Conservation (phyloP, 2,113 vertebrate species). For the Dasypus novemcinctus region DNA sequence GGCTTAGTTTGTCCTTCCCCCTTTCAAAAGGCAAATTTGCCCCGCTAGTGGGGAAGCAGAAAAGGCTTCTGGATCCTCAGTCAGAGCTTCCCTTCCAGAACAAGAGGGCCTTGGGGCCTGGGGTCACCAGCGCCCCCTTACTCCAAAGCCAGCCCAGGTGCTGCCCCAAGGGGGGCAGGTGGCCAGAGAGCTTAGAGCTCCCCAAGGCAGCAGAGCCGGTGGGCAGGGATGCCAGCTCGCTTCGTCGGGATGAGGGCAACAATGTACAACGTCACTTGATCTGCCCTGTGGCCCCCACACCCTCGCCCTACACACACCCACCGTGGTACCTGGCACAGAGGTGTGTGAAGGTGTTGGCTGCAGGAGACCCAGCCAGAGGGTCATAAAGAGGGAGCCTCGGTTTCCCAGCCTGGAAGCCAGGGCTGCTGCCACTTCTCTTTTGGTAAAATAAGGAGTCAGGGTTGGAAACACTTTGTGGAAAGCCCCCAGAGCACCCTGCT, state of each 20-base stretch:
- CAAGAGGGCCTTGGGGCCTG: neutral
- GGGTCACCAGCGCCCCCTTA: neutral
- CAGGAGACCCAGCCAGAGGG: neutral
- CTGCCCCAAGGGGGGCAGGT: neutral
- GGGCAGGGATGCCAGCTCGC: neutral
- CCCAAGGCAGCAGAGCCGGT: neutral
- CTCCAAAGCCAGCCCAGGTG: neutral
- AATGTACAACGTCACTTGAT: neutral
- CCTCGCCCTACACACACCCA: neutral
- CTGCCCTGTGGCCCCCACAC: neutral
- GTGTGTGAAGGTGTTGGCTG: neutral
- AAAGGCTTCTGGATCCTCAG: neutral
- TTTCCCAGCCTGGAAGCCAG: neutral
- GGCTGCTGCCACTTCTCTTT: neutral
- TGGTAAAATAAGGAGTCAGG: neutral
- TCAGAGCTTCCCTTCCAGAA: neutral
- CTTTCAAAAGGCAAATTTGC: neutral
- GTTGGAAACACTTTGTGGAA: neutral
- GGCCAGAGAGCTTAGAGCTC: neutral
- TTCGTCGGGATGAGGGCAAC: neutral
- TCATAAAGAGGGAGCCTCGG: fast-evolving
- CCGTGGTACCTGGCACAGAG: neutral
- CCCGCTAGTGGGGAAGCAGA: neutral
- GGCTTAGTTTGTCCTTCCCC: too few species aligned
- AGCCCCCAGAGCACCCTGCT: neutral